These are phyloP conservation scores for Penelope pileata DNA, from an alignment of 2,113 vertebrate genomes.

Conservation along the genomic window DNA sequence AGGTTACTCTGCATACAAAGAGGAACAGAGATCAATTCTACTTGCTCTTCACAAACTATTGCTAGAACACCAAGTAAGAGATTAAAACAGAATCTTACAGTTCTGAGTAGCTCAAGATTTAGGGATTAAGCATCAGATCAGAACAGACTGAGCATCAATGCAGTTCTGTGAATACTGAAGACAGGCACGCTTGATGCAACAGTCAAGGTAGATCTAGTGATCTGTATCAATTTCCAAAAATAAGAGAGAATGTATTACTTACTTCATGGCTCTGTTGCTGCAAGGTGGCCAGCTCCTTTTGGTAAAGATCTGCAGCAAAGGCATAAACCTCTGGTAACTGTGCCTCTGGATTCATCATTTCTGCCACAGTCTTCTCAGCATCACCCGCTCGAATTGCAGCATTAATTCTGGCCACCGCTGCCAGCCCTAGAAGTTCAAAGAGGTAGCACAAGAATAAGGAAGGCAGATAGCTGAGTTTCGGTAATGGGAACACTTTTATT, in stretches of 20 bases:
- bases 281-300: slow-evolving; percentile 89
- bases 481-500: not conserved
- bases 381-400: slow-evolving; percentile 83
- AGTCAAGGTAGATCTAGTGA: not conserved
- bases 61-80: not conserved
- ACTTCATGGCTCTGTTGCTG: slow-evolving; percentile 94
- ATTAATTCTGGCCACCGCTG: slow-evolving; percentile 89
- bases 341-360: slow-evolving; percentile 92
- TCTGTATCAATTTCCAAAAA: not conserved
- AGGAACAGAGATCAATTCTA: not conserved
- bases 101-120: not conserved
- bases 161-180: not conserved
- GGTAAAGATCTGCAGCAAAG: slow-evolving; percentile 91
- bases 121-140: not conserved
- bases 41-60: not conserved
- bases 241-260: not conserved
- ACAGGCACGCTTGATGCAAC: not conserved
- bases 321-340: slow-evolving; percentile 92
- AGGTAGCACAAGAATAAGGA: not conserved
- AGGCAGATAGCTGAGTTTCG: not conserved
- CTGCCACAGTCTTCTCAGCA: slow-evolving; percentile 86
- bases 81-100: not conserved
- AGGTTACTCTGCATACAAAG: slow-evolving; percentile 82
- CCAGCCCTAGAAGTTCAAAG: slow-evolving; percentile 78
- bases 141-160: not conserved